Evolutionary conservation across 2,113 vertebrate genomes (phyloP).

Genomic region (Cheirogaleus medius): DNA sequence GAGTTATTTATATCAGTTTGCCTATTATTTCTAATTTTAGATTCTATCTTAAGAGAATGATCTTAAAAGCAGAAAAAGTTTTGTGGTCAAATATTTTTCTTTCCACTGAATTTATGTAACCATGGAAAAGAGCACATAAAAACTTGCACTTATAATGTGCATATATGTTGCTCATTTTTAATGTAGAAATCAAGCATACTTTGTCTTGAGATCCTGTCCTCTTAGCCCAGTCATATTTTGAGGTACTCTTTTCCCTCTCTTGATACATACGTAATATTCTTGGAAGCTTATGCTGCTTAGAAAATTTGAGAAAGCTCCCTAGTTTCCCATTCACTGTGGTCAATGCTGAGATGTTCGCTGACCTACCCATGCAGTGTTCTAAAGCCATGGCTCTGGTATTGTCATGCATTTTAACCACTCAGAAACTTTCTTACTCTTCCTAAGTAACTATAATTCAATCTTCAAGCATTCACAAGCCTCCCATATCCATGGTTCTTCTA

Average conservation of each 20-base stretch:
- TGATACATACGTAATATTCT: background rate
- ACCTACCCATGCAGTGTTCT: background rate
- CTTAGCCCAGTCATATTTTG: background rate
- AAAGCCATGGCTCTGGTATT: background rate
- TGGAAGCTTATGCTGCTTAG: background rate
- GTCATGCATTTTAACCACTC: background rate
- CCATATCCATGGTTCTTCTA: background rate
- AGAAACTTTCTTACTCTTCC: background rate
- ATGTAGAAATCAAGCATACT: background rate
- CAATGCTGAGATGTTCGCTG: background rate
- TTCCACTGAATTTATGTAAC: background rate
- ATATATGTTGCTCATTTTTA: background rate
- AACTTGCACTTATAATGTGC: background rate
- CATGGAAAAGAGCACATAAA: background rate
- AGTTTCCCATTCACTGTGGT: background rate
- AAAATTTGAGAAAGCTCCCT: background rate
- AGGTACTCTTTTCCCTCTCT: background rate
- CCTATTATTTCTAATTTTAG: background rate
- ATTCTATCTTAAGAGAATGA: background rate
- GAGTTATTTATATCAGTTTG: background rate
- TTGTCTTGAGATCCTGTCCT: background rate
- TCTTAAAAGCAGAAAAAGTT: constrained; percentile 2
- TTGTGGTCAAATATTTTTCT: background rate
- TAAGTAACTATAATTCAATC: background rate
- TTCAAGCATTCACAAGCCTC: background rate